Base-by-base conservation (phyloP, 2,113 vertebrate species). In the Chlamydotis undulata region DNA sequence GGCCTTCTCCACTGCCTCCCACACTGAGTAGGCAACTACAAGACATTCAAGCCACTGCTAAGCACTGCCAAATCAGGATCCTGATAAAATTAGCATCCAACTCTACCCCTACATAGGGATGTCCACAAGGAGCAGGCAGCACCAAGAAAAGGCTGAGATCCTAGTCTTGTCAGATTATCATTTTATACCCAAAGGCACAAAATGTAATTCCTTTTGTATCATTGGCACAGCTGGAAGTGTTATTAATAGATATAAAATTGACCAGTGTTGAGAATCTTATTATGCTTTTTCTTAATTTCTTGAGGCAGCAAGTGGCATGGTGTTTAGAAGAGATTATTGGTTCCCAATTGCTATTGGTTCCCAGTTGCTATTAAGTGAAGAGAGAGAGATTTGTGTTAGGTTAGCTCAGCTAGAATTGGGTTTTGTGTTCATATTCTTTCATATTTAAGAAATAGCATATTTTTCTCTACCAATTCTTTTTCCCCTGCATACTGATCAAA, bases 1-100 rank as follows among this genome's bases (percentile, higher is more conserved):
- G n/a, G 55, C 35, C 47, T 57, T 52, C n/a, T 41, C 50, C 23
- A 29, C 41, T n/a, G 26, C 71, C 19, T 85, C 41, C 37, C 33
- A 49, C 0, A 0, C 24, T 5, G 14, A 76, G n/a, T 2, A 69
- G n/a, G 49, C 43, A 75, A 47, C 64, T 31, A 50, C 9, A 67
- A 19, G 22, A 69, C 23, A 19, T 1, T 9, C n/a, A 73, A 59
- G 25, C 19, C 56, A 39, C 41, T 33, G 10, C 11, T 57, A 52
- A 71, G n/a, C 29, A 19, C 64, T 65, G 61, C 8, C 69, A 93
- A 74, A 82, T 35, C 35, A 75, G 39, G 26, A 82, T 53, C 45
- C 52, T 61, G 37, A 69, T 17, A 28, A 77, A 75, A 70, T 21
- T 6, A 43, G 33, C 74, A 78, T 39, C 33, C 15, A 57, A 10